Conservation (phyloP, 2,797 vertebrate species). For the Galaxias olidus region DNA sequence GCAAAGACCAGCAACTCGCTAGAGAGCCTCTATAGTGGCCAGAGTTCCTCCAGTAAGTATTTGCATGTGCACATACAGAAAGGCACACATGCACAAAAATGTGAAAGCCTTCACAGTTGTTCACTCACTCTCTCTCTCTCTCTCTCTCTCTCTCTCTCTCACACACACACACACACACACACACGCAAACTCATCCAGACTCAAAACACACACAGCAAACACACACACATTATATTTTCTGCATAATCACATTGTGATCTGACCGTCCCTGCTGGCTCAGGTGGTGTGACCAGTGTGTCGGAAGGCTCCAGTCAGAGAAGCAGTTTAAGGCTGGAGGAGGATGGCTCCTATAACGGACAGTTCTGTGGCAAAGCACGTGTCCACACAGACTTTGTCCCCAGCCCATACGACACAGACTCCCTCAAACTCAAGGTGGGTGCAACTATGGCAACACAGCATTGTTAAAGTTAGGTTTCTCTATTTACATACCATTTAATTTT, state of each 20-base stretch:
- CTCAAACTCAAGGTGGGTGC: conserved; percentile 91
- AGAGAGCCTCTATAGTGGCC: conserved; percentile 89
- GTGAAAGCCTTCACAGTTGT: not conserved
- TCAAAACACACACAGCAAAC: no score
- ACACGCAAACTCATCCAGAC: not conserved
- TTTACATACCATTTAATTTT: not conserved
- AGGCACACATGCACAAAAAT: not conserved
- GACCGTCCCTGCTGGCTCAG: conserved; percentile 64
- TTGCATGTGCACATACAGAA: not conserved
- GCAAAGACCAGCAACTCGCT: conserved; percentile 83
- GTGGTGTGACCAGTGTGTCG: conserved; percentile 88
- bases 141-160: no score
- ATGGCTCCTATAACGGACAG: conserved; percentile 82
- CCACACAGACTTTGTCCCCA: conserved; percentile 96
- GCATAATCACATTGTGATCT: conserved; percentile 13
- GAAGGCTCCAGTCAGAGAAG: conserved; percentile 85
- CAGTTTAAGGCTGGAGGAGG: conserved; percentile 86
- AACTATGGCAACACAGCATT: not conserved
- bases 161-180: conserved; percentile 4
- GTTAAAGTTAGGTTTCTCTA: not conserved
- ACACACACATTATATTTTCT: not conserved
- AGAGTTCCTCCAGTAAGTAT: conserved; percentile 90
- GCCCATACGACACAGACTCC: conserved; percentile 94
- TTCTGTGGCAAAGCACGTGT: conserved; percentile 92
- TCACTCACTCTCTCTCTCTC: no score